Evolutionary conservation across 2,797 vertebrate species (phyloP), one percentile per base, ranked within the genome.

Genomic region (Anolis apletophallus): DNA sequence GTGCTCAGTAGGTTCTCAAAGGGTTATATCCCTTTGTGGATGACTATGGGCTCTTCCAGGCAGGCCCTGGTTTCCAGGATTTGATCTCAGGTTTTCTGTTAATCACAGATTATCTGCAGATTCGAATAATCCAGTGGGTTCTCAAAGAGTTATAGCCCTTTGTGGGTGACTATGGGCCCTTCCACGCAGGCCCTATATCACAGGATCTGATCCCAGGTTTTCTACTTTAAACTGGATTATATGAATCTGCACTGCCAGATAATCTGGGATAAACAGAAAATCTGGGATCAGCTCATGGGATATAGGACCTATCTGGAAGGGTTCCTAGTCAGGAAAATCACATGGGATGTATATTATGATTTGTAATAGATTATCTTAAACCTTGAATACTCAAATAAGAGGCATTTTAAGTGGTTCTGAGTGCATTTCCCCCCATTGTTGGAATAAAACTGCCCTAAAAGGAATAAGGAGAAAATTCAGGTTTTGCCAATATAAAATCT

Each of bases 381-480:
- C 73, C 32, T 34, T 68, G 16, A 10, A 17, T 81, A 46, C 32
- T 54, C 67, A 34, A 21, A 75, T 16, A 29, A 17, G 83, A 83
- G 84, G 34, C 29, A 77, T 46, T 57, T 84, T 80, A 36, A 52
- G 90, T 32, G 19, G 32, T 26, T 55, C 71, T 50, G 7, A 2
- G 6, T 80, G 29, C 23, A 64, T 29, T 64, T 26, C 85, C 91
- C 93, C 29, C 76, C 93, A 59, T 88, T 81, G 85, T 59, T 90
- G 80, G 90, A 87, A 77, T 82, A 64, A 61, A 61, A 90, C 82
- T 92, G 91, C 92, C 93, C 91, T 67, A 1, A 90, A 93, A 86
- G 93, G 73, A 74, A 92, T 90, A 92, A 93, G 80, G 90, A 87
- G 94, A 96, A 95, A 94, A 95, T 90, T 68, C 67, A 88, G 55